Evolutionary conservation across 2,888 invertebrate genomes (phyloP).

Genomic region (Aphelenchoides bicaudatus): DNA sequence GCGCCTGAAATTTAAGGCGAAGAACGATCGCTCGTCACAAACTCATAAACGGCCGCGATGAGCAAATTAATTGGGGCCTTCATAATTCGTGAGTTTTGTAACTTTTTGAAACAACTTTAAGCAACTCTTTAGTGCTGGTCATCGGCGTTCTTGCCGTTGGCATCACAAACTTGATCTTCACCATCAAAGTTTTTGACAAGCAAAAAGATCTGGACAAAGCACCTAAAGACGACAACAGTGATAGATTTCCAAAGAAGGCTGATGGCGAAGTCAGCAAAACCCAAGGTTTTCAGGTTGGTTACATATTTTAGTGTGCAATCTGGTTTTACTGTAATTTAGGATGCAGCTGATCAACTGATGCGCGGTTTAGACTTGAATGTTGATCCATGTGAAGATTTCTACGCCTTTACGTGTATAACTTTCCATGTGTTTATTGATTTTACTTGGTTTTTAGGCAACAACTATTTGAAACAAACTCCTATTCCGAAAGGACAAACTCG

Average conservation of each 20-base stretch:
- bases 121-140: conserved; percentile 4
- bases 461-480: conserved; percentile 27
- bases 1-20: too few relatives aligned
- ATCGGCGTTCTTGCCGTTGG: conserved; percentile 7
- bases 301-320: neutral
- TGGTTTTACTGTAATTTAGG: conserved; percentile 21
- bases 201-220: neutral
- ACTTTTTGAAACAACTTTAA: too few relatives aligned
- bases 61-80: too few relatives aligned
- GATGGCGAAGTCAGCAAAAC: neutral
- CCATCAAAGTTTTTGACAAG: too few relatives aligned
- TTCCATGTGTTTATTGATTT: conserved; percentile 22
- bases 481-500: conserved; percentile 29
- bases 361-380: conserved; percentile 45
- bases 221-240: neutral
- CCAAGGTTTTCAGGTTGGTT: neutral
- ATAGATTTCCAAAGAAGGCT: neutral
- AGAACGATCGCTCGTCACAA: too few relatives aligned
- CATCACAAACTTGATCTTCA: conserved; percentile 15
- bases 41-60: too few relatives aligned
- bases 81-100: too few relatives aligned
- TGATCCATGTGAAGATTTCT: conserved; percentile 48
- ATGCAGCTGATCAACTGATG: conserved; percentile 38
- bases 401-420: conserved; percentile 34
- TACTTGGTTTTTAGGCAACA: conserved; percentile 34